A percentile compares a stretch with the other conserved stretches of the same genome.
Evolutionary conservation across 2,888 invertebrate species (phyloP).

Genomic region (Hypercompe scribonia): DNA sequence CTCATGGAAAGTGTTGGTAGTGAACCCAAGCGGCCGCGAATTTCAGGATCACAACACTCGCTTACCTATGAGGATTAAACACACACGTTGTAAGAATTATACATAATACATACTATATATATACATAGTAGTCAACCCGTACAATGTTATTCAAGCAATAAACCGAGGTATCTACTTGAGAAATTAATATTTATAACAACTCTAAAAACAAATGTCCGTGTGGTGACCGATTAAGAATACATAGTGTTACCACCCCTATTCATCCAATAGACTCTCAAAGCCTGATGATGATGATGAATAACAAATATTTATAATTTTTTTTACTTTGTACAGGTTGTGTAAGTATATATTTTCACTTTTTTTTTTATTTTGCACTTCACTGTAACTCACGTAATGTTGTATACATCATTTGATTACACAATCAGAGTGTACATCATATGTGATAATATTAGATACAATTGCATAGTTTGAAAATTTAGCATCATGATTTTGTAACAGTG

Average conservation of each 20-base stretch:
- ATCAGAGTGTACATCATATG: not conserved
- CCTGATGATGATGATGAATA: too few relatives aligned
- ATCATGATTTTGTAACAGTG: too few relatives aligned
- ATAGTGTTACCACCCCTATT: too few relatives aligned
- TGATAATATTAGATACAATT: not conserved
- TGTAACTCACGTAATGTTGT: not conserved
- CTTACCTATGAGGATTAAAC: slow-evolving; percentile 75
- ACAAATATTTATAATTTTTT: not conserved
- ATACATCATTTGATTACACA: not conserved
- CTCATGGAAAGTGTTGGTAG: slow-evolving; percentile 89
- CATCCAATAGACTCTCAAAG: too few relatives aligned
- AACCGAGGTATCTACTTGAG: not conserved
- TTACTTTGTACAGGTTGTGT: not conserved
- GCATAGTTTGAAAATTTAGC: not conserved
- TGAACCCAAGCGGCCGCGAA: slow-evolving; percentile 88
- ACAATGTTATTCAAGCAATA: not conserved
- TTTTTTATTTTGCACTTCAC: not conserved
- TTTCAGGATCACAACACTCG: slow-evolving; percentile 88
- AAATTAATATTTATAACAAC: too few relatives aligned
- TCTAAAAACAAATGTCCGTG: too few relatives aligned
- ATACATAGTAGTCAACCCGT: not conserved
- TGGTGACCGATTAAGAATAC: too few relatives aligned
- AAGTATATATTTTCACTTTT: not conserved
- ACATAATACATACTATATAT: not conserved
- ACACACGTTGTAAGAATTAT: not conserved